A percentile compares a stretch with the other conserved stretches of the same genome.
Conservation (phyloP, 2,888 invertebrate species). For the Ennomos quercinarius region DNA sequence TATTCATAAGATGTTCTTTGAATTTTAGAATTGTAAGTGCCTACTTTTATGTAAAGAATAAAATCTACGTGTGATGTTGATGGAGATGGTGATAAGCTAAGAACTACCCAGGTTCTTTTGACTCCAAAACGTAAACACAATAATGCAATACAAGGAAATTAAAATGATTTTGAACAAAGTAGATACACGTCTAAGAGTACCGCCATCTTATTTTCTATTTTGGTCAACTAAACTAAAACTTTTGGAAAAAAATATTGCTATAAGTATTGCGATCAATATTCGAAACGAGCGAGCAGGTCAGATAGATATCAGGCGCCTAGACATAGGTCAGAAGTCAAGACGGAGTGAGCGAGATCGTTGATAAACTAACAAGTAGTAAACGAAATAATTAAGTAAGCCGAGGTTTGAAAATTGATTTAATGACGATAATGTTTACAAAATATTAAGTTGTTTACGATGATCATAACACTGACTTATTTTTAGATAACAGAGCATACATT, state of each 20-base stretch:
- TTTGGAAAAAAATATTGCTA: slow-evolving; percentile 30
- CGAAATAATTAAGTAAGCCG: slow-evolving; percentile 31
- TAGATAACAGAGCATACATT: too few species aligned
- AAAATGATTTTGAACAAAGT: too few species aligned
- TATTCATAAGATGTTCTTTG: slow-evolving; percentile 4
- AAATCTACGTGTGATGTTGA: too few species aligned
- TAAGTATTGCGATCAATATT: slow-evolving; percentile 64
- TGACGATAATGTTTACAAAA: not conserved
- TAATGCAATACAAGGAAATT: too few species aligned
- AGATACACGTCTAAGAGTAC: too few species aligned
- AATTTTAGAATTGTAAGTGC: too few species aligned
- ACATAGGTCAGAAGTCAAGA: slow-evolving; percentile 33
- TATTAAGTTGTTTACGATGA: not conserved
- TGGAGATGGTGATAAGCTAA: too few species aligned
- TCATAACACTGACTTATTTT: too few species aligned
- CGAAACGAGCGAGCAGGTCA: slow-evolving; percentile 58
- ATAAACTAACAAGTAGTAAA: slow-evolving; percentile 30
- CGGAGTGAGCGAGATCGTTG: slow-evolving; percentile 24
- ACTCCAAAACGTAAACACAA: too few species aligned
- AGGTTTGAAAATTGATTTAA: slow-evolving; percentile 12
- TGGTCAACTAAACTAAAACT: not conserved
- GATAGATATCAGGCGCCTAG: slow-evolving; percentile 52
- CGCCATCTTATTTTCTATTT: too few species aligned
- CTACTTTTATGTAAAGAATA: too few species aligned
- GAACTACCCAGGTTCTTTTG: too few species aligned